Evolutionary conservation across 2,888 invertebrate genomes (phyloP).

Genomic region (Eumacrocentrus americanus): DNA sequence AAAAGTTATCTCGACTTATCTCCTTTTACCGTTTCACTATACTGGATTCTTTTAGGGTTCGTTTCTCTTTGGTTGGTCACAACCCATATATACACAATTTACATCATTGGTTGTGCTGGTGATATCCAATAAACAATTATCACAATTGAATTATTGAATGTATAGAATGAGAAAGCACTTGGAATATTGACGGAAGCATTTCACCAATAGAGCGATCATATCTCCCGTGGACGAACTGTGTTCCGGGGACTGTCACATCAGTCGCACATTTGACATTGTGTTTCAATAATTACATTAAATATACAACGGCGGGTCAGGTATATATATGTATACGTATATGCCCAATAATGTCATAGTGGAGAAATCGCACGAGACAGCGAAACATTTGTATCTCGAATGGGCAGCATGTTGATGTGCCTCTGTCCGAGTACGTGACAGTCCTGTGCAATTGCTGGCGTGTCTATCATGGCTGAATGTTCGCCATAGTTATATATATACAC

Average conservation of each 20-base stretch:
- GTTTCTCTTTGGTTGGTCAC: too few relatives aligned
- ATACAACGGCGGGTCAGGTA: constrained; percentile 26
- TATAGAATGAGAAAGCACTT: neutral
- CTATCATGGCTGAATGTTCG: neutral
- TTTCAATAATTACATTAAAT: constrained; percentile 41
- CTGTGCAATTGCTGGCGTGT: neutral
- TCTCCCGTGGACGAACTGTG: constrained; percentile 24
- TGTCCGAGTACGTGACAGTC: neutral
- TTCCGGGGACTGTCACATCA: constrained; percentile 31
- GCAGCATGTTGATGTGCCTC: constrained; percentile 4
- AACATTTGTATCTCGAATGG: constrained; percentile 8
- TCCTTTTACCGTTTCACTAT: too few relatives aligned
- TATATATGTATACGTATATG: constrained; percentile 9
- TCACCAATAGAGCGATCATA: neutral
- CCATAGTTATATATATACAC: neutral
- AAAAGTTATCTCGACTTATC: too few relatives aligned
- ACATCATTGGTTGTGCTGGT: too few relatives aligned
- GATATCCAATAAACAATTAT: too few relatives aligned
- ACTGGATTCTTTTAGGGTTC: too few relatives aligned
- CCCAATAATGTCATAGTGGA: constrained; percentile 24
- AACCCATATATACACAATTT: too few relatives aligned
- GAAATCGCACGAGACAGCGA: constrained; percentile 27
- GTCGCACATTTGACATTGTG: constrained; percentile 25
- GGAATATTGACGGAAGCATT: neutral
- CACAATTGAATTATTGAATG: too few relatives aligned